A percentile compares a stretch with the other conserved stretches of the same genome.
Conservation (phyloP, 2,888 invertebrate species). For the Dryocosmus kuriphilus region DNA sequence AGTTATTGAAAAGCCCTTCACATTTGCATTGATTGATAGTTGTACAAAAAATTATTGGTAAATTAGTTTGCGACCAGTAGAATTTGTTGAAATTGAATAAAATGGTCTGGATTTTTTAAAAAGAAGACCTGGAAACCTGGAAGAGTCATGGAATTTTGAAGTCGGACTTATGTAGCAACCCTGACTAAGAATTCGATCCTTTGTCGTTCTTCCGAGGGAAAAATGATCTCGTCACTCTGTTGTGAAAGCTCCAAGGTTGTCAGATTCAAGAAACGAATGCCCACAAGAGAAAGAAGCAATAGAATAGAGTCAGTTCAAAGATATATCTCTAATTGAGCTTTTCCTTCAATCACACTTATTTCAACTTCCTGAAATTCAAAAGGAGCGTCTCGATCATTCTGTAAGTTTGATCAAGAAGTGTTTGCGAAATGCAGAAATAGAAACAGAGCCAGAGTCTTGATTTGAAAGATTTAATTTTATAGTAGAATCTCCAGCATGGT, state of each 20-base stretch:
- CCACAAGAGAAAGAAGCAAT: slow-evolving; percentile 1
- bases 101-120: too few species aligned
- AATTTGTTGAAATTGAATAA: too few species aligned
- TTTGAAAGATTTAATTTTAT: background rate
- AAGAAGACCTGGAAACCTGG: too few species aligned
- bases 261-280: slow-evolving; percentile 20
- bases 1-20: too few species aligned
- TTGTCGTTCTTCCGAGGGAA: slow-evolving; percentile 14
- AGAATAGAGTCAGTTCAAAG: background rate
- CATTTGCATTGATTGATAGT: too few species aligned
- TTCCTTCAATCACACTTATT: background rate
- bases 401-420: background rate
- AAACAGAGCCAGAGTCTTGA: background rate
- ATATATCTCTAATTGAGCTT: background rate
- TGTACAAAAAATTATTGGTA: too few species aligned
- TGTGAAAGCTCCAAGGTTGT: slow-evolving; percentile 10
- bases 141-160: too few species aligned
- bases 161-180: too few species aligned
- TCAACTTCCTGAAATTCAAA: background rate
- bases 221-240: slow-evolving; percentile 34
- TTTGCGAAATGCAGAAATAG: background rate
- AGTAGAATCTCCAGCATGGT: background rate
- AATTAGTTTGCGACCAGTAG: too few species aligned
- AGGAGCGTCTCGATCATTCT: background rate
- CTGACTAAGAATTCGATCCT: slow-evolving; percentile 26